These are phyloP conservation scores for Pygmarrhopalites habei DNA, from an alignment of 1,140 invertebrate species.

Conservation along the genomic window DNA sequence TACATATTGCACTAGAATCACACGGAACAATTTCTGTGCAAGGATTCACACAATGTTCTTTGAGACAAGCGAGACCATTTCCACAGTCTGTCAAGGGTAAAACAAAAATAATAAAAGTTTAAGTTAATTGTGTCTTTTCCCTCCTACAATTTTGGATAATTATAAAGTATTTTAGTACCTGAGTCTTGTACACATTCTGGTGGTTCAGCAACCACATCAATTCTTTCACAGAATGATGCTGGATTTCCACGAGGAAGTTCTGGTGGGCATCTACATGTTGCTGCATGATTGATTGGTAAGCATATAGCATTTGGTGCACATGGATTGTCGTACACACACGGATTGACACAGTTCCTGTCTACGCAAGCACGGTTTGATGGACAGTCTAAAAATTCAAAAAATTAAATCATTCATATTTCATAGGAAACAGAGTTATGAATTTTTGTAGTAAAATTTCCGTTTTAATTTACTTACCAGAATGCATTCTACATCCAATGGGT, in stretches of 20 bases:
- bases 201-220: slow-evolving; percentile 37
- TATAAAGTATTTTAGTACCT: too few relatives aligned
- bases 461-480: too few relatives aligned
- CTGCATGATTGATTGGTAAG: slow-evolving; percentile 64
- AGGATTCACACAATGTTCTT: slow-evolving; percentile 67
- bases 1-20: slow-evolving; percentile 60
- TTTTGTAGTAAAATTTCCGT: too few relatives aligned
- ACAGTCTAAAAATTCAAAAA: too few relatives aligned
- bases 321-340: slow-evolving; percentile 62
- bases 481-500: slow-evolving; percentile 73
- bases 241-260: slow-evolving; percentile 59
- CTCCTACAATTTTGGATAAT: too few relatives aligned
- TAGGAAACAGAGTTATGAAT: too few relatives aligned
- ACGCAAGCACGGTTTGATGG: slow-evolving; percentile 72
- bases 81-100: too few relatives aligned
- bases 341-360: slow-evolving; percentile 76
- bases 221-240: slow-evolving; percentile 61
- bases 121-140: too few relatives aligned
- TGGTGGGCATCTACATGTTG: slow-evolving; percentile 67
- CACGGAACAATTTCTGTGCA: slow-evolving; percentile 66
- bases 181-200: slow-evolving; percentile 65
- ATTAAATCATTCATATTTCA: too few relatives aligned
- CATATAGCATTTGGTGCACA: slow-evolving; percentile 72
- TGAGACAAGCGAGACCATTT: slow-evolving; percentile 69
- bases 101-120: too few relatives aligned